Evolutionary conservation across 2,888 invertebrate species (phyloP).

Genomic region (Hirtodrosophila duncani): DNA sequence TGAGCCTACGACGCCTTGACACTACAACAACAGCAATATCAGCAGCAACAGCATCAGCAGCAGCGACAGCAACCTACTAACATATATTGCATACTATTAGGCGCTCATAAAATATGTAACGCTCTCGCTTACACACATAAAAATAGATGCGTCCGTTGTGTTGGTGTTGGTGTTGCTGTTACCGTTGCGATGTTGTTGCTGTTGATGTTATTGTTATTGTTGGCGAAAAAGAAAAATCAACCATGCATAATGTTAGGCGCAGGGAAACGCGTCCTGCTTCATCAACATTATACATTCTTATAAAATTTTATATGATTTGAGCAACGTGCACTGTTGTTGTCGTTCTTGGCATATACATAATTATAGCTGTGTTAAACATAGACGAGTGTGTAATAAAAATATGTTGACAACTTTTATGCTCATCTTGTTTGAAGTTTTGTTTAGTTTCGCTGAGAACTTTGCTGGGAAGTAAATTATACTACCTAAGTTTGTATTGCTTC

Average conservation of each 20-base stretch:
- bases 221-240: slow-evolving; percentile 24
- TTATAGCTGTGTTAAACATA: slow-evolving; percentile 28
- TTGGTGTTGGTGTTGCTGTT: slow-evolving; percentile 13
- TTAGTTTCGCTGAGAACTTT: too few relatives aligned
- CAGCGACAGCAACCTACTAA: too few relatives aligned
- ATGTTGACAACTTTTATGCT: slow-evolving; percentile 26
- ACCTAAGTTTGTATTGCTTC: slow-evolving; percentile 1
- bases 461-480: too few relatives aligned
- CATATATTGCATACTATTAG: slow-evolving; percentile 66
- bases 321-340: slow-evolving; percentile 14
- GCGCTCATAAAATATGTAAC: slow-evolving; percentile 60
- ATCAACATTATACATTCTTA: slow-evolving; percentile 57
- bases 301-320: slow-evolving; percentile 65
- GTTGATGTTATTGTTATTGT: slow-evolving; percentile 10
- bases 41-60: too few relatives aligned
- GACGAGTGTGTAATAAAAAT: slow-evolving; percentile 25
- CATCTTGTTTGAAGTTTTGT: slow-evolving; percentile 19
- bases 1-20: slow-evolving; percentile 43
- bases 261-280: slow-evolving; percentile 7
- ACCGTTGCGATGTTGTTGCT: slow-evolving; percentile 13
- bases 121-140: slow-evolving; percentile 57
- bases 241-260: slow-evolving; percentile 46
- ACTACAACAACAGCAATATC: slow-evolving; percentile 38
- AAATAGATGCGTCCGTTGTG: slow-evolving; percentile 47
- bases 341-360: slow-evolving; percentile 28